phyloP scores from a whole-genome alignment of 2,888 invertebrate species.

The Autographa gamma region DNA sequence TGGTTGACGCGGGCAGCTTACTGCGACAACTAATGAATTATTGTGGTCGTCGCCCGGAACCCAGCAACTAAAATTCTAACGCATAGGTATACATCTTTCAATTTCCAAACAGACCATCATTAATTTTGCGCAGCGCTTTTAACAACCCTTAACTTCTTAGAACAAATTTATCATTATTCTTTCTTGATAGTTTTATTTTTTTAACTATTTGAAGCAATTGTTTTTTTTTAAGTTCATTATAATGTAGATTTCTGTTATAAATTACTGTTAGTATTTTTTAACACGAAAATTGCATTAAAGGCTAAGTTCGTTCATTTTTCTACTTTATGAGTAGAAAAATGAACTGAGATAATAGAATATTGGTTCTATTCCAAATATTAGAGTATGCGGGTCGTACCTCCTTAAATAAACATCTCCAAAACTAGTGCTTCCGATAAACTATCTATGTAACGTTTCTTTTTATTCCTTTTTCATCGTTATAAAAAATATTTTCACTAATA shows the following conservation, averaged over 20 bases:
- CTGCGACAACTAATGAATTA: too few species aligned
- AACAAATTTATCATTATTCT: background rate
- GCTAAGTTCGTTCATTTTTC: slow-evolving; percentile 67
- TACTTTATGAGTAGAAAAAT: slow-evolving; percentile 71
- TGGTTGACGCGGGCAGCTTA: too few species aligned
- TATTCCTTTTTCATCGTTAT: slow-evolving; percentile 82
- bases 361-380: slow-evolving; percentile 30
- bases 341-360: slow-evolving; percentile 67
- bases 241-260: slow-evolving; percentile 57
- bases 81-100: too few species aligned
- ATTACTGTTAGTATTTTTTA: slow-evolving; percentile 47
- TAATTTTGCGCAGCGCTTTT: background rate
- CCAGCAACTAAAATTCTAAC: too few species aligned
- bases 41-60: too few species aligned
- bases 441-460: slow-evolving; percentile 43
- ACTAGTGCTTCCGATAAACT: slow-evolving; percentile 47
- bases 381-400: slow-evolving; percentile 81
- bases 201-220: slow-evolving; percentile 39
- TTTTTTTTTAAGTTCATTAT: slow-evolving; percentile 1
- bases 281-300: slow-evolving; percentile 41
- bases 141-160: background rate
- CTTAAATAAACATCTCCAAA: slow-evolving; percentile 53
- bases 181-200: background rate
- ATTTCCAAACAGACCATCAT: too few species aligned
- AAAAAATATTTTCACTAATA: slow-evolving; percentile 60